phyloP scores from a whole-genome alignment of 64 coral and sea anemone genomes.

The Catalaphyllia jardinei region DNA sequence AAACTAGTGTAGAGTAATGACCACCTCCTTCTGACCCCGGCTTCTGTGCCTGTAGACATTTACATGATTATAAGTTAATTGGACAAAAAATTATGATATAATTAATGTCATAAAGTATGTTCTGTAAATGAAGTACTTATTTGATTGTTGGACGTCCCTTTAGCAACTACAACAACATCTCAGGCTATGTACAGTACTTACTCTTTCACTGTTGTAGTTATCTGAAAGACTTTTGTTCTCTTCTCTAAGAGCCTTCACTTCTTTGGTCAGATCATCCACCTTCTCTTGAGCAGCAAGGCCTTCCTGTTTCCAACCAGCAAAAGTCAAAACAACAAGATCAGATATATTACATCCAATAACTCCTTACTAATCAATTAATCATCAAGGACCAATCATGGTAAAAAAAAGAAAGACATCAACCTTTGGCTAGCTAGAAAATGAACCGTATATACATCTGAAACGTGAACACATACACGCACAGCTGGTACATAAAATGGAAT shows the following conservation, averaged over 20 bases:
- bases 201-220: slow-evolving; percentile 99
- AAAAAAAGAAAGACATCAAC: neutral
- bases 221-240: slow-evolving; percentile 93
- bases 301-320: slow-evolving; percentile 66
- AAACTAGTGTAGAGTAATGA: no score
- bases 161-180: neutral
- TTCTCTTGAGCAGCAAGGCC: slow-evolving; percentile 96
- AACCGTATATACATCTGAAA: no score
- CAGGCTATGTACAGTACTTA: slow-evolving; percentile 26
- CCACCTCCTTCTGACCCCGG: no score
- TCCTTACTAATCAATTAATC: neutral
- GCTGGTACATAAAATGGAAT: no score
- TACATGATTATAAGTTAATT: no score
- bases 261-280: slow-evolving; percentile 77
- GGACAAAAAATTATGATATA: no score
- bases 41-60: no score
- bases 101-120: no score
- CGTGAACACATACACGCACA: no score
- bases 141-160: no score
- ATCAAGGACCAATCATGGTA: neutral
- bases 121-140: no score
- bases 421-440: no score
- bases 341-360: neutral
- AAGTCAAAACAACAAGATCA: neutral
- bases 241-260: slow-evolving; percentile 87